Evolutionary conservation across 2,797 vertebrate species (phyloP).

Genomic region (Oreonectes daqikongensis): DNA sequence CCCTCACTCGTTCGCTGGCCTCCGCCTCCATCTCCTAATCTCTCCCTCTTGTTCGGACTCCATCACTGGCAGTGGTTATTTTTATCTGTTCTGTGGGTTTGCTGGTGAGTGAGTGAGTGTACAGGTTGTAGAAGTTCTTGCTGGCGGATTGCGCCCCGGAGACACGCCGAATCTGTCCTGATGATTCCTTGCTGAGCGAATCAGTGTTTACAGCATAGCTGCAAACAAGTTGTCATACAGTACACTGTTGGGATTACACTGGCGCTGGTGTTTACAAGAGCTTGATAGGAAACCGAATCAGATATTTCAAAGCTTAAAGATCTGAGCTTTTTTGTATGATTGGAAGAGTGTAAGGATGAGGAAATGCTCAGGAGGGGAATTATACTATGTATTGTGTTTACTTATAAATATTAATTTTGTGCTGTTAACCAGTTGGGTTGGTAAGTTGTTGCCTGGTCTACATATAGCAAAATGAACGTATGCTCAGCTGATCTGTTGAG

Average conservation of each 20-base stretch:
- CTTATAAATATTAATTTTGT: no score
- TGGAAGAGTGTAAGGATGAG: neutral
- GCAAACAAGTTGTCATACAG: slow-evolving; percentile 10
- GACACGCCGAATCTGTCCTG: slow-evolving; percentile 20
- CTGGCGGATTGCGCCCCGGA: slow-evolving; percentile 33
- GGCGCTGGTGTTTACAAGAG: neutral
- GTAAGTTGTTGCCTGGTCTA: no score
- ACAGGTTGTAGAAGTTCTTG: slow-evolving; percentile 41
- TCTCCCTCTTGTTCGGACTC: slow-evolving; percentile 32
- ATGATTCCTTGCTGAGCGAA: slow-evolving; percentile 38
- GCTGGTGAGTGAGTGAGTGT: slow-evolving; percentile 26
- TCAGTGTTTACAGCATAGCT: slow-evolving; percentile 35
- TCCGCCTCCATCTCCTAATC: slow-evolving; percentile 46
- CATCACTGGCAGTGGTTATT: slow-evolving; percentile 39
- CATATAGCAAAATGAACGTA: neutral
- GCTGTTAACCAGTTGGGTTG: no score
- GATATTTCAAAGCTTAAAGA: neutral
- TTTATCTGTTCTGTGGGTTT: slow-evolving; percentile 46
- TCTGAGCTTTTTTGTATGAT: neutral
- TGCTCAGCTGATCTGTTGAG: neutral
- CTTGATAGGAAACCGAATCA: slow-evolving; percentile 5
- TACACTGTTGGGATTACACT: neutral
- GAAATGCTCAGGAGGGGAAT: neutral
- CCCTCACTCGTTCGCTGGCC: slow-evolving; percentile 33
- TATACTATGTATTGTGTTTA: neutral